Percentiles rank a stretch among this genome's conserved stretches.
Conservation (phyloP, 2,888 invertebrate species). For the Uropetala carovei region DNA sequence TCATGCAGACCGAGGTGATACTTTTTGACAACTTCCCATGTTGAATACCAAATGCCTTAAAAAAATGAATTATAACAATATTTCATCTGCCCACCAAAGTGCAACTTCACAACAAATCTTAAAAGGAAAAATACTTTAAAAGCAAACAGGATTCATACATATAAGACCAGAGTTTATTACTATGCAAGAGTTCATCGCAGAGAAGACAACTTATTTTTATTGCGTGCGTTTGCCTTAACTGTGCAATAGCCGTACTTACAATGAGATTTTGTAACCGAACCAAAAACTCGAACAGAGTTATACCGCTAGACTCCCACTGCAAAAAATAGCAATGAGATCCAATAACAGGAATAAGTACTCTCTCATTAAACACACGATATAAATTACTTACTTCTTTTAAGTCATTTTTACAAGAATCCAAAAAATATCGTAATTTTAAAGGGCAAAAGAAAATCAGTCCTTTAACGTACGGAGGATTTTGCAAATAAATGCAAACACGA, state of each 20-base stretch:
- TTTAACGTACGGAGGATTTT: conserved; percentile 37
- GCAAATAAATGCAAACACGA: conserved; percentile 27
- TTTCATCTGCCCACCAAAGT: too few relatives aligned
- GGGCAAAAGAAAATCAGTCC: conserved; percentile 30
- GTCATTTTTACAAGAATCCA: conserved; percentile 45
- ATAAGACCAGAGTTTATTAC: neutral
- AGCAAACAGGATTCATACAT: neutral
- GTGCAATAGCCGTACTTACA: neutral
- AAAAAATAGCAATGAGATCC: neutral
- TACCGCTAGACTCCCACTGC: conserved; percentile 42
- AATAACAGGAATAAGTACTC: too few relatives aligned
- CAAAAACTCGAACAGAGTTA: conserved; percentile 21
- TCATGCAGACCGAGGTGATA: neutral
- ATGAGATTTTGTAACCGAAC: conserved; percentile 44
- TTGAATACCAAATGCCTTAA: conserved; percentile 55
- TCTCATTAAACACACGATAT: too few relatives aligned
- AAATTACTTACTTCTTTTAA: conserved; percentile 32
- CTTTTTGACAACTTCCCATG: conserved; percentile 41
- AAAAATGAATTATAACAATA: neutral
- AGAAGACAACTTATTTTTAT: too few relatives aligned
- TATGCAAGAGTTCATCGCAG: too few relatives aligned
- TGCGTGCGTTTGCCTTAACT: neutral
- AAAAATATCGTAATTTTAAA: conserved; percentile 15
- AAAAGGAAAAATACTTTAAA: neutral
- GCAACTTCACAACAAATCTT: neutral